Evolutionary conservation across 2,113 vertebrate genomes (phyloP).

Genomic region (Notarius lentiginosus): DNA sequence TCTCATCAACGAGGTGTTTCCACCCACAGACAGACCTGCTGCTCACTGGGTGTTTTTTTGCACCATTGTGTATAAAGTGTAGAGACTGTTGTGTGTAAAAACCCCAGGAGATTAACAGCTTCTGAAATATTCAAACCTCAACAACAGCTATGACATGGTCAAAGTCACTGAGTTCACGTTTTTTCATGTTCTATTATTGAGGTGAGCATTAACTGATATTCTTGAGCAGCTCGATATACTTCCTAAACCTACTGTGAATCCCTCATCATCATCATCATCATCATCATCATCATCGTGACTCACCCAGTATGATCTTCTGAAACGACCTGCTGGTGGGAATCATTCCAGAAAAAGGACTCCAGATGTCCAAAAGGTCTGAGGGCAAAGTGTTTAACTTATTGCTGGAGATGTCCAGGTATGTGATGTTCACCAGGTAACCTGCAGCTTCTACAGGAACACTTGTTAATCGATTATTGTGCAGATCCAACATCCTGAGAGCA

Average conservation of each 20-base stretch:
- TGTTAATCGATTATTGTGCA: constrained; percentile 89
- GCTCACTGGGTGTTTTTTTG: background rate
- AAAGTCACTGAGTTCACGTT: background rate
- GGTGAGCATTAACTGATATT: background rate
- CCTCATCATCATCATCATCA: background rate
- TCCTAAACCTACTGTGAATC: background rate
- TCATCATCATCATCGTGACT: constrained; percentile 38
- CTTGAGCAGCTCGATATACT: background rate
- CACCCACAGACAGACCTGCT: background rate
- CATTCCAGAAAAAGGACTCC: constrained; percentile 81
- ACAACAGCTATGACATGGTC: too few species aligned
- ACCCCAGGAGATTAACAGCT: background rate
- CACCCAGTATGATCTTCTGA: constrained; percentile 86
- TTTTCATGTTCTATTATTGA: background rate
- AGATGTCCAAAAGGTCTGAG: constrained; percentile 89
- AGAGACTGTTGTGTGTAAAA: background rate
- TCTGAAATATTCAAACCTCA: background rate
- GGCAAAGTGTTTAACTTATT: constrained; percentile 89
- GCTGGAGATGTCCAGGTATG: constrained; percentile 93
- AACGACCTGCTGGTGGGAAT: constrained; percentile 57
- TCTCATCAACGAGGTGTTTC: too few species aligned
- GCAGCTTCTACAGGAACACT: constrained; percentile 76
- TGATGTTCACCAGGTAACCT: constrained; percentile 80
- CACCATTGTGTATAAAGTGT: too few species aligned
- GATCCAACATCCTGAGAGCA: constrained; percentile 81